These are phyloP conservation scores for Cactoblastis cactorum DNA, from an alignment of 2,888 invertebrate species.

Conservation along the genomic window DNA sequence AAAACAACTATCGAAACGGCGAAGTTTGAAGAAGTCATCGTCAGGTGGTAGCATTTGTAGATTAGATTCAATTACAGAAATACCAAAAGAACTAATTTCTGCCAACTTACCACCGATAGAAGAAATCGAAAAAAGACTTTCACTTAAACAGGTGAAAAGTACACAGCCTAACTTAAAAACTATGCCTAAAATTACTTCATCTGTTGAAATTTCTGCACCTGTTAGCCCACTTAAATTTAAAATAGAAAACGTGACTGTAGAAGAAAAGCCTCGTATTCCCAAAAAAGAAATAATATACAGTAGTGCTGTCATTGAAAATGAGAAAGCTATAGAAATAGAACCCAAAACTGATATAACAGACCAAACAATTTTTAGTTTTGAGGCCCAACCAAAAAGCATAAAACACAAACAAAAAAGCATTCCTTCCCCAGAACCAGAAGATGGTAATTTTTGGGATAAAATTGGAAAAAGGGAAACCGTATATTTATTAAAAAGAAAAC, in stretches of 20 bases:
- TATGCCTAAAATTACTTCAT: slow-evolving; percentile 77
- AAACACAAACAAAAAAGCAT: slow-evolving; percentile 19
- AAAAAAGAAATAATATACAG: slow-evolving; percentile 63
- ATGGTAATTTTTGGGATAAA: slow-evolving; percentile 82
- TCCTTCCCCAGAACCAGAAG: slow-evolving; percentile 60
- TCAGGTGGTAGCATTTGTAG: slow-evolving; percentile 64
- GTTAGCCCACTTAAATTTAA: slow-evolving; percentile 73
- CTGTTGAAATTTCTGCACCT: slow-evolving; percentile 72
- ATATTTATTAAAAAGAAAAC: slow-evolving; percentile 78
- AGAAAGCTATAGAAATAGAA: slow-evolving; percentile 20
- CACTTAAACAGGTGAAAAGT: slow-evolving; percentile 33
- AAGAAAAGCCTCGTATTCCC: slow-evolving; percentile 64
- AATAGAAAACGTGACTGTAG: slow-evolving; percentile 79
- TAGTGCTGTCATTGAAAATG: slow-evolving; percentile 30
- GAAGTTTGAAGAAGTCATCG: slow-evolving; percentile 64
- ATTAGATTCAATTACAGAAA: slow-evolving; percentile 69
- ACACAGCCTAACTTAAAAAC: slow-evolving; percentile 68
- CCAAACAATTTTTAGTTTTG: not conserved
- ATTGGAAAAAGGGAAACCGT: slow-evolving; percentile 83
- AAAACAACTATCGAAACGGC: slow-evolving; percentile 42
- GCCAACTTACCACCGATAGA: slow-evolving; percentile 62
- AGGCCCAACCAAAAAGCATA: not conserved
- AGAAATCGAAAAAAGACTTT: slow-evolving; percentile 65
- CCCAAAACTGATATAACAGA: slow-evolving; percentile 19
- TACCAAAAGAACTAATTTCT: slow-evolving; percentile 46